These are phyloP conservation scores for Idaea dimidiata DNA, from an alignment of 2,888 invertebrate genomes.

Conservation along the genomic window DNA sequence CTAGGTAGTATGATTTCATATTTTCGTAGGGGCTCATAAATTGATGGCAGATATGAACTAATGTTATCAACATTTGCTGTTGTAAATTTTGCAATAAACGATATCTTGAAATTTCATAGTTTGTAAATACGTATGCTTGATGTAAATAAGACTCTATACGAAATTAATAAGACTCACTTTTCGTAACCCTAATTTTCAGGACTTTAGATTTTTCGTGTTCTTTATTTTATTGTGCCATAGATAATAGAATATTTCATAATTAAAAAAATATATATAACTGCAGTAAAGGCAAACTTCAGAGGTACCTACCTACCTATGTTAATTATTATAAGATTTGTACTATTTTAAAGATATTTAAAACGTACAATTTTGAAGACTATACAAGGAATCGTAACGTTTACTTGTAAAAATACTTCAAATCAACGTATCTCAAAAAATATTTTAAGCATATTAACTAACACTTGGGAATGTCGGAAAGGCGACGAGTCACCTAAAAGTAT, in stretches of 20 bases:
- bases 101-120: slow-evolving; percentile 5
- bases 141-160: not conserved
- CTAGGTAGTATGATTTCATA: not conserved
- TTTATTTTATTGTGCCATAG: not conserved
- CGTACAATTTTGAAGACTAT: too few species aligned
- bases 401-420: too few species aligned
- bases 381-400: too few species aligned
- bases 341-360: too few species aligned
- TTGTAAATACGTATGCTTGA: not conserved
- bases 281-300: too few species aligned
- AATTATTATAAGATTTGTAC: too few species aligned
- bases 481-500: too few species aligned
- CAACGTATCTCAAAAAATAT: too few species aligned
- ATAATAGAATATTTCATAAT: not conserved
- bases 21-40: not conserved
- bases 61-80: slow-evolving; percentile 13
- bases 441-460: too few species aligned
- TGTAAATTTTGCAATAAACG: slow-evolving; percentile 19
- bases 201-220: not conserved
- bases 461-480: too few species aligned
- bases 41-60: slow-evolving; percentile 8
- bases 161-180: not conserved
- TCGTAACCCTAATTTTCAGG: not conserved
- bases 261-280: not conserved
- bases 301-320: too few species aligned